These are phyloP conservation scores for Lepetodrilus schrolli DNA, from an alignment of 2,888 invertebrate species.

Conservation along the genomic window DNA sequence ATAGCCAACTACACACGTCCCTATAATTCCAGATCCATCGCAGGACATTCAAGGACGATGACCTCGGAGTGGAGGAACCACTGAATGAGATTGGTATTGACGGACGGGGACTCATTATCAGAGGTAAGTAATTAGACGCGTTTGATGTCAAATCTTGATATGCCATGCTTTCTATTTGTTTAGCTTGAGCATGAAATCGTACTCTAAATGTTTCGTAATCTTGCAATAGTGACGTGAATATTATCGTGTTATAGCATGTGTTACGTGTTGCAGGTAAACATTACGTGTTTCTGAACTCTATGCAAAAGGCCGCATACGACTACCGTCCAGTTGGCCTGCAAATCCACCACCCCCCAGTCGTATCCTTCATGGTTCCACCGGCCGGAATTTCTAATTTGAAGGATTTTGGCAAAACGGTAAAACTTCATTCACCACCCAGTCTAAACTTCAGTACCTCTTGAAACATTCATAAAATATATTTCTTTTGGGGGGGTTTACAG, in stretches of 20 bases:
- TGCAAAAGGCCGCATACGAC: conserved; percentile 38
- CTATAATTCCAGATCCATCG: conserved; percentile 83
- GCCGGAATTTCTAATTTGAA: no score
- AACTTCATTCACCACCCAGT: no score
- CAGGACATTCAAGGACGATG: conserved; percentile 88
- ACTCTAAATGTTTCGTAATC: no score
- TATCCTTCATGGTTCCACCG: no score
- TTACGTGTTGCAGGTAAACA: conserved; percentile 57
- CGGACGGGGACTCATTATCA: conserved; percentile 72
- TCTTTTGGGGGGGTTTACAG: no score
- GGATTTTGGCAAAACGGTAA: no score
- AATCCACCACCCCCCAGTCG: conserved; percentile 53
- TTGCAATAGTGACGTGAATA: no score
- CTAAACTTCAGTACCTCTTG: no score
- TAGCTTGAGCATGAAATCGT: no score
- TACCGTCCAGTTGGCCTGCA: conserved; percentile 52
- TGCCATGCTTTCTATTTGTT: background rate
- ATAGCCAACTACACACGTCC: background rate
- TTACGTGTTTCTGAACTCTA: conserved; percentile 51
- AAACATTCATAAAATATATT: no score
- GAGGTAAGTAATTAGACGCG: conserved; percentile 49
- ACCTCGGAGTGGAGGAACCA: conserved; percentile 92
- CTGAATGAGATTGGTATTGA: conserved; percentile 83
- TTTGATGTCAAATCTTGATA: background rate
- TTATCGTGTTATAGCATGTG: no score